Conservation (phyloP, 64 coral and sea anemone genomes). For the Pocillopora verrucosa region DNA sequence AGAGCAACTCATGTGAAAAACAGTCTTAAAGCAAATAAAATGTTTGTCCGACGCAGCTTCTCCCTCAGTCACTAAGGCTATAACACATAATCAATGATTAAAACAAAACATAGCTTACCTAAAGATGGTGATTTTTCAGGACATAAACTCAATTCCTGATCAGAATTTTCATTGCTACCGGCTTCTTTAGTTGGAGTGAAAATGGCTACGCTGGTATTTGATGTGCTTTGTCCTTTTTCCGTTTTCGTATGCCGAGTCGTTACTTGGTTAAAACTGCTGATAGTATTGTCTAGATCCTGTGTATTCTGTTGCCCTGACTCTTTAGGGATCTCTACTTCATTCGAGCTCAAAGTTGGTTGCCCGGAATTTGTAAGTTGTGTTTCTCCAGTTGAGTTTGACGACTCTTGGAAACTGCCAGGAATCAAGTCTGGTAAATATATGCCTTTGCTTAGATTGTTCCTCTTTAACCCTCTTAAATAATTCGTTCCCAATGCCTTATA, state of each 20-base stretch:
- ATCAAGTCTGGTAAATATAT: not conserved
- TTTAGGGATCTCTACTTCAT: not conserved
- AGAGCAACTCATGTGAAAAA: too few relatives aligned
- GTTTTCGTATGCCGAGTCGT: not conserved
- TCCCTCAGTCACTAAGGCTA: not conserved
- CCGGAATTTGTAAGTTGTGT: not conserved
- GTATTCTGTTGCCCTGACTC: not conserved
- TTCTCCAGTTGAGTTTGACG: too few relatives aligned
- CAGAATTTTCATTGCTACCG: not conserved
- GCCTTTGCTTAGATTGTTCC: not conserved
- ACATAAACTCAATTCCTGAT: not conserved
- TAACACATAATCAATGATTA: not conserved
- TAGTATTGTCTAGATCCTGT: not conserved
- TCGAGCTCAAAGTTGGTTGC: not conserved
- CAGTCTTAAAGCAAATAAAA: not conserved
- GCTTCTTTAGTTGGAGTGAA: not conserved
- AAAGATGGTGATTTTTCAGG: not conserved
- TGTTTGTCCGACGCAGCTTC: not conserved
- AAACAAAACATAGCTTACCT: not conserved
- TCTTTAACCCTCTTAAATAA: not conserved
- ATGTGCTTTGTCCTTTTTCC: not conserved
- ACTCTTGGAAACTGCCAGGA: not conserved
- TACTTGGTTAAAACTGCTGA: not conserved
- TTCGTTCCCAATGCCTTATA: slow-evolving; percentile 6
- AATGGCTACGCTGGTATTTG: not conserved